Evolutionary conservation across 2,888 invertebrate genomes (phyloP), one percentile per base, ranked within the genome.

Genomic region (Megastigmus dorsalis): DNA sequence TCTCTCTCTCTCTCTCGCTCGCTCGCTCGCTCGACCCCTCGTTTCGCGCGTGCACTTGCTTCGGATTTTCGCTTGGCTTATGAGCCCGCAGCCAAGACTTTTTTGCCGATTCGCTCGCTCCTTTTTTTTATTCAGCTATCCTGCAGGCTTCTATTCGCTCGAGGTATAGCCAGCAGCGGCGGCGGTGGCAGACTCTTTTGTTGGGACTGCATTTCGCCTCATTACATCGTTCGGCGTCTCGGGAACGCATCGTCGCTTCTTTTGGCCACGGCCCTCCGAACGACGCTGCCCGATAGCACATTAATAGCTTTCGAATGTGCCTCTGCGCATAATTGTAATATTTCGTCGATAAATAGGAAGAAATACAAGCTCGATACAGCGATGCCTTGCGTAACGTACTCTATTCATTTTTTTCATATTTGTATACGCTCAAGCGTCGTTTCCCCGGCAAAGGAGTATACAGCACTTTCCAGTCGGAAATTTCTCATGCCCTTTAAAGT

Each of bases 141-240:
- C 15, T 6, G 13, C 28, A 18, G 2, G 5, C 43, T 28, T 28
- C 36, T 30, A n/a, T n/a, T n/a, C 54, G 52, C 30, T 66, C n/a
- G 66, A 71, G 77, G 75, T 76, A n/a, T n/a, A 79, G 79, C 77
- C 80, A 77, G 20, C 4, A 45, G 60, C 30, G 45, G 30, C 80
- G 76, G 20, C 4, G 60, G 60, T 18, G 45, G 30, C 60, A 28
- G 54, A 59, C 23, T 23, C 36, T 63, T 63, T 63, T 23, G 43
- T 45, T 18, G 26, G 3, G 78, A 82, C 81, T 82, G 81, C 82
- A 83, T 82, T 81, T 83, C 82, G 85, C 81, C 84, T 85, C 85
- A 84, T 85, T 85, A 85, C 84, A 82, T n/a, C n/a, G n/a, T n/a
- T n/a, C 82, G 79, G 52, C 54, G 15, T 65, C 13, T 15, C 23